phyloP scores from a whole-genome alignment of 2,797 vertebrate species.

The Sebastes alutus region DNA sequence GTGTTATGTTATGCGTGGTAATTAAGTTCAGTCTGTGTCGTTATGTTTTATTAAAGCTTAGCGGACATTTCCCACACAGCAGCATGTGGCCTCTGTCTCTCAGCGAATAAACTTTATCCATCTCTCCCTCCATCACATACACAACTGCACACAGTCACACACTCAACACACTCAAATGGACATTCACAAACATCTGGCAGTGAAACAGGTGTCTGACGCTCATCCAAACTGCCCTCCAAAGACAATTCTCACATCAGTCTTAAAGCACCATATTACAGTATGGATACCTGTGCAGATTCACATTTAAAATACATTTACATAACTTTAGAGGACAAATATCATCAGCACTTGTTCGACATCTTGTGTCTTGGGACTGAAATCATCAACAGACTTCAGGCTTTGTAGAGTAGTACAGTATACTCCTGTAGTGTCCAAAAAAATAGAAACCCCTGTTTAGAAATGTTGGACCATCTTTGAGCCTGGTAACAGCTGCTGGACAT shows the following conservation, averaged over 20 bases:
- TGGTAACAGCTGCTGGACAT: neutral
- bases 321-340: neutral
- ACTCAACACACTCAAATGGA: neutral
- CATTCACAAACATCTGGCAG: neutral
- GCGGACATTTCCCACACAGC: constrained; percentile 17
- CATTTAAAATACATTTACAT: neutral
- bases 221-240: neutral
- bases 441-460: neutral
- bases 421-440: neutral
- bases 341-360: fast-evolving
- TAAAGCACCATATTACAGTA: neutral
- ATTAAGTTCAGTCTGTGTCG: constrained; percentile 28
- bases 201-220: neutral
- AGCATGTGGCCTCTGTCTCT: neutral
- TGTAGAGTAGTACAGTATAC: neutral
- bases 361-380: neutral
- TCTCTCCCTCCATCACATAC: neutral
- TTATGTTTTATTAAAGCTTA: constrained; percentile 8
- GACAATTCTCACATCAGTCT: neutral
- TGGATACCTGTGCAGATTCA: neutral
- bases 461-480: neutral
- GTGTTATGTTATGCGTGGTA: constrained; percentile 15
- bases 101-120: neutral
- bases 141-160: neutral
- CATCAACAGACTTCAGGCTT: neutral